A percentile compares a stretch with the other conserved stretches of the same genome.
These are phyloP conservation scores for Macrosteles quadrilineatus DNA, from an alignment of 1,140 invertebrate genomes.

Conservation along the genomic window DNA sequence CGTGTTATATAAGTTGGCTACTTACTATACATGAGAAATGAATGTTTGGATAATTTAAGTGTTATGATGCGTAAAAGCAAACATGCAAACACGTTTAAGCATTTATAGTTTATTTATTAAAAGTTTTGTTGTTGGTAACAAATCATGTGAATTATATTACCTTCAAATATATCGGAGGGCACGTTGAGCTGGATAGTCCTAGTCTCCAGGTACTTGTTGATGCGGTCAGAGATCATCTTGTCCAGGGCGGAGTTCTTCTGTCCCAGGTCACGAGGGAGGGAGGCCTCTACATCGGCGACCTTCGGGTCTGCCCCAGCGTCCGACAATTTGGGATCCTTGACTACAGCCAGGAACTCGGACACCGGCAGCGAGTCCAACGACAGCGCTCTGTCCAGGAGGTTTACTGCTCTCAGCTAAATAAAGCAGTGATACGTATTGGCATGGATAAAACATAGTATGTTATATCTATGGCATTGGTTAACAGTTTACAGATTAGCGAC, in stretches of 20 bases:
- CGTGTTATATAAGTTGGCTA: too few species aligned
- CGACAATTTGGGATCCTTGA: conserved; percentile 52
- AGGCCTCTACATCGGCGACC: conserved; percentile 61
- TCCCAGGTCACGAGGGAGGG: conserved; percentile 64
- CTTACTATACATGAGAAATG: too few species aligned
- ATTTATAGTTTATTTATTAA: too few species aligned
- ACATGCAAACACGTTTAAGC: too few species aligned
- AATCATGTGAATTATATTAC: too few species aligned
- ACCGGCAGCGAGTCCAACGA: conserved; percentile 60
- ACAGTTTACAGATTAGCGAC: too few species aligned
- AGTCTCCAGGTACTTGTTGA: conserved; percentile 70
- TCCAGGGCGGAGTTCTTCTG: conserved; percentile 72
- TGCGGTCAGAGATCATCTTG: conserved; percentile 69
- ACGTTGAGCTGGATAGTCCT: conserved; percentile 69
- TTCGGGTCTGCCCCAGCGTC: conserved; percentile 42
- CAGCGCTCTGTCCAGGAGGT: conserved; percentile 66
- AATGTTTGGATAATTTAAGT: too few species aligned
- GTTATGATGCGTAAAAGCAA: too few species aligned
- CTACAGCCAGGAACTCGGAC: conserved; percentile 68
- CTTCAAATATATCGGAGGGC: conserved; percentile 31
- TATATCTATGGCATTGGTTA: too few species aligned
- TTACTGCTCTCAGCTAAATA: conserved; percentile 74
- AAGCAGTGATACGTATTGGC: too few species aligned
- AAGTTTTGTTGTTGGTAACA: too few species aligned
- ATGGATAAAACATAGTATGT: too few species aligned